These are phyloP conservation scores for Valencia hispanica DNA, from an alignment of 2,797 vertebrate species.

Conservation along the genomic window DNA sequence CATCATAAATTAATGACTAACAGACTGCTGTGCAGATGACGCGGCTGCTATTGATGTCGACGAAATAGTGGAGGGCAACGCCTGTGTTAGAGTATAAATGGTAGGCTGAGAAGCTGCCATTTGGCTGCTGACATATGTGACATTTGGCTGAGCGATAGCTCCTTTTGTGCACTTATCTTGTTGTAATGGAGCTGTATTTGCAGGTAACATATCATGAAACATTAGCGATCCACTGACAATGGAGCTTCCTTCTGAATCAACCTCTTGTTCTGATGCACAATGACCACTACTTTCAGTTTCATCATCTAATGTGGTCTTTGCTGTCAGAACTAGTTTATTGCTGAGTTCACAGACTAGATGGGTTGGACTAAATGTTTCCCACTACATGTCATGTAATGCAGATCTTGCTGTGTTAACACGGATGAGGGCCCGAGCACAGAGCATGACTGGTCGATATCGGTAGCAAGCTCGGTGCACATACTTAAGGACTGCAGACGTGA, in stretches of 20 bases:
- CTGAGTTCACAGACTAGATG: background rate
- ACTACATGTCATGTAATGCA: background rate
- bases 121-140: background rate
- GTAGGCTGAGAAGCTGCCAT: background rate
- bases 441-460: background rate
- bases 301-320: no score
- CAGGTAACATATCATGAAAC: background rate
- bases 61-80: background rate
- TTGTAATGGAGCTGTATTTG: background rate
- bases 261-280: background rate
- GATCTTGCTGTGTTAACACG: background rate
- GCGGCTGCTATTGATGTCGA: background rate
- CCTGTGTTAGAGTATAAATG: background rate
- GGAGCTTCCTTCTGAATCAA: background rate
- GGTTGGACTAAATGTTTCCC: background rate
- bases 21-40: background rate
- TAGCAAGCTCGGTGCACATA: background rate
- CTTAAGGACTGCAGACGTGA: background rate
- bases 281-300: no score
- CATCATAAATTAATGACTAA: background rate
- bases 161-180: no score
- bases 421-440: background rate
- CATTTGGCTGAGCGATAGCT: no score
- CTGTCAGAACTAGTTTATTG: background rate
- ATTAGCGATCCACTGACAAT: background rate